phyloP scores from a whole-genome alignment of 1,140 invertebrate genomes.

The Mamestra configurata region DNA sequence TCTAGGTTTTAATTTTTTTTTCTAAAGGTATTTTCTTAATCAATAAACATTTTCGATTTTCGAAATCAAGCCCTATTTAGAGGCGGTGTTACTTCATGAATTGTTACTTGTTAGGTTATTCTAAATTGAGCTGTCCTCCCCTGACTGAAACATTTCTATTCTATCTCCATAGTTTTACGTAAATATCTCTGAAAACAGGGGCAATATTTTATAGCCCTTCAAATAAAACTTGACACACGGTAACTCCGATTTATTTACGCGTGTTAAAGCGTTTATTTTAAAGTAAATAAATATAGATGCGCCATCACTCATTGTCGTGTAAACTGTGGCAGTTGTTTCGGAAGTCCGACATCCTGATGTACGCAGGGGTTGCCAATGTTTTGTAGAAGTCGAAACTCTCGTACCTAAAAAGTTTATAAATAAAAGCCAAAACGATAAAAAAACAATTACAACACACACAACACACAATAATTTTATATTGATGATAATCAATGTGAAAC shows the following conservation, averaged over 20 bases:
- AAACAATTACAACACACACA: too few species aligned
- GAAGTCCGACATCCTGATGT: slow-evolving; percentile 82
- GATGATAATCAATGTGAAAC: too few species aligned
- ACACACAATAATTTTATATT: too few species aligned
- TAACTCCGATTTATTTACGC: slow-evolving; percentile 52
- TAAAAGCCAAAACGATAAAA: too few species aligned
- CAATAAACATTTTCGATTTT: too few species aligned
- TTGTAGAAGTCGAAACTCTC: too few species aligned
- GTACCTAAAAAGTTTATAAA: too few species aligned
- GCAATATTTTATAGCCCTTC: slow-evolving; percentile 47
- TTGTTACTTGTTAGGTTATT: too few species aligned
- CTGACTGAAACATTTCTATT: background rate
- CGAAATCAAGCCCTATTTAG: too few species aligned
- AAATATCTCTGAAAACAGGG: slow-evolving; percentile 1
- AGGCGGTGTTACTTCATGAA: too few species aligned
- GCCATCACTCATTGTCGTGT: slow-evolving; percentile 82
- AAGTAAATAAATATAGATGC: slow-evolving; percentile 73
- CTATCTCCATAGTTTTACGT: slow-evolving; percentile 1
- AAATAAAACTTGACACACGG: slow-evolving; percentile 63
- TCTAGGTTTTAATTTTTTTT: too few species aligned
- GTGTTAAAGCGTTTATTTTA: slow-evolving; percentile 68
- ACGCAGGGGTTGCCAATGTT: slow-evolving; percentile 63
- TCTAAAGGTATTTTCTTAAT: too few species aligned
- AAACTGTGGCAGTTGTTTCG: slow-evolving; percentile 82
- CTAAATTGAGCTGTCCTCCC: background rate